These are phyloP conservation scores for Triplophysa yarkandensis DNA, from an alignment of 2,797 vertebrate genomes.

Conservation along the genomic window DNA sequence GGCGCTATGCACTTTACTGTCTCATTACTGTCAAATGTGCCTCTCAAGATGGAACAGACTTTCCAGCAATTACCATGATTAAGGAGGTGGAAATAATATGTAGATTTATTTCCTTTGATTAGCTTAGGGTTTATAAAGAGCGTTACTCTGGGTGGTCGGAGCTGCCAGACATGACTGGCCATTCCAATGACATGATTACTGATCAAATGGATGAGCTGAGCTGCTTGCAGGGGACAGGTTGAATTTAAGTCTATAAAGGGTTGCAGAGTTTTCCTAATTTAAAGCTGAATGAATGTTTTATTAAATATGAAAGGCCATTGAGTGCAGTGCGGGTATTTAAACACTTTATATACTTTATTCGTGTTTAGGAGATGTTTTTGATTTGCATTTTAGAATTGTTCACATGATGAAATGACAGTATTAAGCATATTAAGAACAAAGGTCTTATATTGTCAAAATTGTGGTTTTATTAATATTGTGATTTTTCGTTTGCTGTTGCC, in stretches of 20 bases:
- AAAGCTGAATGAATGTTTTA: neutral
- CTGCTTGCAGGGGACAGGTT: slow-evolving; percentile 41
- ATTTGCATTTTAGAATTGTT: too few relatives aligned
- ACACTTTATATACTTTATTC: neutral
- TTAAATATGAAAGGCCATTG: neutral
- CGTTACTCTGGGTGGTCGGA: slow-evolving; percentile 50
- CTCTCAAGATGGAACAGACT: slow-evolving; percentile 62
- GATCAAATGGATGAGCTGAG: slow-evolving; percentile 46
- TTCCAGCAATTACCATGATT: slow-evolving; percentile 68
- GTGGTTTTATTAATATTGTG: too few relatives aligned
- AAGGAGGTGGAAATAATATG: slow-evolving; percentile 68
- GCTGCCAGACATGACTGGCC: slow-evolving; percentile 60
- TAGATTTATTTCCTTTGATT: slow-evolving; percentile 71
- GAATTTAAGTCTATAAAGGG: slow-evolving; percentile 38
- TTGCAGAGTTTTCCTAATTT: neutral
- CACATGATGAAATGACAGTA: too few relatives aligned
- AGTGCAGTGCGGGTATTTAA: neutral
- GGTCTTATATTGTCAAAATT: too few relatives aligned
- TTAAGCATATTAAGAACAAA: too few relatives aligned
- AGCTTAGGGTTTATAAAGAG: slow-evolving; percentile 65
- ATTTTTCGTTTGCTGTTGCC: neutral
- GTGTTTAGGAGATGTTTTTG: too few relatives aligned
- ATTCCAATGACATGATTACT: slow-evolving; percentile 65
- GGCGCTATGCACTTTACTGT: slow-evolving; percentile 63
- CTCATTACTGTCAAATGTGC: slow-evolving; percentile 61